Evolutionary conservation across 92 coral and sea anemone genomes (phyloP).

Genomic region (Phenganax stokvisi): DNA sequence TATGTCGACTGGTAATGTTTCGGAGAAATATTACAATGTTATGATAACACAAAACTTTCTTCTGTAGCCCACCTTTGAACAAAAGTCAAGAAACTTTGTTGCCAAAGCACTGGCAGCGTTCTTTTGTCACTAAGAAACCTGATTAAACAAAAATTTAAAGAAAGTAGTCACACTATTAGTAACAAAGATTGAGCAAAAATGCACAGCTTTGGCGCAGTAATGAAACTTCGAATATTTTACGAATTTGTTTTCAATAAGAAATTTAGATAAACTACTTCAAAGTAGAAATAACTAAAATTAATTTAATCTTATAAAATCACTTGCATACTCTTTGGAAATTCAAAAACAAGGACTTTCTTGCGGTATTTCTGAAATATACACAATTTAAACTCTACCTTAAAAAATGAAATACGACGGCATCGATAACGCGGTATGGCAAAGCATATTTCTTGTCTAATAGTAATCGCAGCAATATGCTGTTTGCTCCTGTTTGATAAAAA

Average conservation of each 20-base stretch:
- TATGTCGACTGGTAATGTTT: too few relatives aligned
- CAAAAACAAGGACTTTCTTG: not conserved
- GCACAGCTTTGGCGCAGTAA: too few relatives aligned
- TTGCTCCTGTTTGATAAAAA: constrained; percentile 59
- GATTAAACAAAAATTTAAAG: not conserved
- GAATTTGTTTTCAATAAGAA: too few relatives aligned
- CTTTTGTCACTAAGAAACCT: constrained; percentile 83
- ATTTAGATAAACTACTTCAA: too few relatives aligned
- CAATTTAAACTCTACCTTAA: constrained; percentile 54
- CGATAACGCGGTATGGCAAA: constrained; percentile 86
- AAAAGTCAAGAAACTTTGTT: constrained; percentile 83
- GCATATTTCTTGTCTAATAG: constrained; percentile 96
- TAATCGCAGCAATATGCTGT: constrained; percentile 77
- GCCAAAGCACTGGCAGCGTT: constrained; percentile 88
- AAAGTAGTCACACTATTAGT: not conserved
- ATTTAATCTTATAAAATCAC: too few relatives aligned
- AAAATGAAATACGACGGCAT: constrained; percentile 89
- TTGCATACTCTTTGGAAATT: not conserved
- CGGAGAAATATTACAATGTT: too few relatives aligned
- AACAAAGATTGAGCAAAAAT: too few relatives aligned
- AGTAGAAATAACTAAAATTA: too few relatives aligned
- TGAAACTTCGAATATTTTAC: too few relatives aligned
- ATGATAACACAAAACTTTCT: too few relatives aligned
- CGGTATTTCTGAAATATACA: not conserved
- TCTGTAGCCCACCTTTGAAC: constrained; percentile 64